A percentile compares a stretch with the other conserved stretches of the same genome.
Evolutionary conservation across 1,140 invertebrate genomes (phyloP).

Genomic region (Stegodyphus dumicola): DNA sequence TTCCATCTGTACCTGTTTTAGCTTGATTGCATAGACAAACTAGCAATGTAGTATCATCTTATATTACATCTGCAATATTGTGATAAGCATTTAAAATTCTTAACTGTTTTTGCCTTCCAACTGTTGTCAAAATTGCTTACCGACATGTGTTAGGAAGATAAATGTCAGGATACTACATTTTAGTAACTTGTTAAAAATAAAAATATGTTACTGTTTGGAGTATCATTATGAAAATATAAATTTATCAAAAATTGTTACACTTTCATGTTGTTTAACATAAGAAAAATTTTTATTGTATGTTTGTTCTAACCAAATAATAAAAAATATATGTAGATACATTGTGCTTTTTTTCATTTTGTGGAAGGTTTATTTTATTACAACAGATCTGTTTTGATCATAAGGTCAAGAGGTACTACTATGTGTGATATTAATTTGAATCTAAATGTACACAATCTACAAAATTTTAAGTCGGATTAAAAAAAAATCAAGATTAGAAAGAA

Average conservation of each 20-base stretch:
- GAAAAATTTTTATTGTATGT: constrained; percentile 29
- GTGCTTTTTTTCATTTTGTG: not conserved
- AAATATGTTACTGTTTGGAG: constrained; percentile 18
- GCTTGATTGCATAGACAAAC: not conserved
- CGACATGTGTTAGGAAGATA: not conserved
- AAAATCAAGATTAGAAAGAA: too few species aligned
- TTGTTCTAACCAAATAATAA: constrained; percentile 30
- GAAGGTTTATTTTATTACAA: not conserved
- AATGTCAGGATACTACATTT: constrained; percentile 10
- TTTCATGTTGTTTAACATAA: constrained; percentile 21
- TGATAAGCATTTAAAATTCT: constrained; percentile 17
- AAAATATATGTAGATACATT: not conserved
- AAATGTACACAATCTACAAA: too few species aligned
- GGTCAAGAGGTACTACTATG: too few species aligned
- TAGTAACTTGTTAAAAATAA: not conserved
- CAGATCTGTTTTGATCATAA: not conserved
- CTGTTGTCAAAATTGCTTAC: constrained; percentile 14
- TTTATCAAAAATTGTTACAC: constrained; percentile 30
- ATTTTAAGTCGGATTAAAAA: too few species aligned
- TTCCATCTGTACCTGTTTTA: constrained; percentile 6
- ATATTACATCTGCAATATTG: not conserved
- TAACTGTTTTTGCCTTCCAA: constrained; percentile 28
- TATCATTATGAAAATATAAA: not conserved
- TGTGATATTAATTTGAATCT: too few species aligned
- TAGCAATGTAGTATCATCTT: not conserved